These are phyloP conservation scores for Platygyra sinensis DNA, from an alignment of 64 coral and sea anemone genomes.

Conservation along the genomic window DNA sequence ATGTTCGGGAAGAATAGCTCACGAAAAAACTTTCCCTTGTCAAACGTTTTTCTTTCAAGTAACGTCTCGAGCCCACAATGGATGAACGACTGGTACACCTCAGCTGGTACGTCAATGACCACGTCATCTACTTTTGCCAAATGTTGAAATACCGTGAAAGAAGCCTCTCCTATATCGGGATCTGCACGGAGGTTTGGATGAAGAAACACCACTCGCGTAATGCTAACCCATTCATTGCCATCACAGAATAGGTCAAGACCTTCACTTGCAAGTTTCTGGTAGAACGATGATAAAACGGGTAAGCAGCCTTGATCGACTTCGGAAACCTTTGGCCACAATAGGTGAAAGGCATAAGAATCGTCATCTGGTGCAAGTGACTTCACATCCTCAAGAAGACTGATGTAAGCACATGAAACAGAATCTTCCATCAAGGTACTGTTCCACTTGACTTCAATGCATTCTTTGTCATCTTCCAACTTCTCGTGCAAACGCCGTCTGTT, in stretches of 20 bases:
- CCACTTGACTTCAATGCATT: conserved; percentile 26
- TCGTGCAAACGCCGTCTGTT: conserved; percentile 61
- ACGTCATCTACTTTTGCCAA: neutral
- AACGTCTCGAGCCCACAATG: neutral
- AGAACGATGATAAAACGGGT: too few species aligned
- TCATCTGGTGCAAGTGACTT: neutral
- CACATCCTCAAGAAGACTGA: neutral
- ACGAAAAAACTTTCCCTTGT: conserved; percentile 46
- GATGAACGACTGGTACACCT: conserved; percentile 50
- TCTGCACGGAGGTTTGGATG: too few species aligned
- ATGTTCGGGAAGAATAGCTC: conserved; percentile 73
- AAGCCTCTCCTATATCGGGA: too few species aligned
- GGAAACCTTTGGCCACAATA: too few species aligned
- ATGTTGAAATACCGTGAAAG: too few species aligned
- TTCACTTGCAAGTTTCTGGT: too few species aligned
- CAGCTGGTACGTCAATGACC: conserved; percentile 69
- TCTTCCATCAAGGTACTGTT: too few species aligned
- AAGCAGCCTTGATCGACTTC: too few species aligned
- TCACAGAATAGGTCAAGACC: too few species aligned
- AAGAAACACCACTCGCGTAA: too few species aligned
- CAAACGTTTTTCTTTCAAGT: conserved; percentile 16
- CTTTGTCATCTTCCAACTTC: neutral
- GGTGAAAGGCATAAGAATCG: too few species aligned
- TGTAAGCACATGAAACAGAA: neutral
- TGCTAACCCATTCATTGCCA: too few species aligned